phyloP scores from a whole-genome alignment of 2,888 invertebrate species.

The Eupsilia transversa region DNA sequence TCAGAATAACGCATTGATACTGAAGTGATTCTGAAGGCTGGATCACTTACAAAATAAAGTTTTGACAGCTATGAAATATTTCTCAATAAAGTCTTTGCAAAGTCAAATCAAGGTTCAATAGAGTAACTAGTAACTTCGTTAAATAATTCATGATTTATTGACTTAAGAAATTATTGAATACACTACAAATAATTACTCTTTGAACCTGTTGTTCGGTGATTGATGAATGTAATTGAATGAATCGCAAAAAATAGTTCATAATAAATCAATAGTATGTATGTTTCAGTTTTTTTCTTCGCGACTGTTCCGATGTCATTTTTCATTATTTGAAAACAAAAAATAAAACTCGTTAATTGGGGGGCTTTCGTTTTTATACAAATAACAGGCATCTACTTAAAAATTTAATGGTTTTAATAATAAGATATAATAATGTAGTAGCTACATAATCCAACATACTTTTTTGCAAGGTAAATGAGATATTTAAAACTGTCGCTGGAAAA shows the following conservation, averaged over 20 bases:
- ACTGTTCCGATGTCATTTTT: neutral
- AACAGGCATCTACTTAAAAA: neutral
- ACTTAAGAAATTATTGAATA: slow-evolving; percentile 47
- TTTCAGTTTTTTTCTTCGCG: slow-evolving; percentile 10
- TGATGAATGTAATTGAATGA: slow-evolving; percentile 39
- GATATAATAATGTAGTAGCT: neutral
- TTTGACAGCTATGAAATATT: slow-evolving; percentile 47
- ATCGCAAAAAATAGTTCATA: slow-evolving; percentile 9
- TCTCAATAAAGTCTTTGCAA: slow-evolving; percentile 35
- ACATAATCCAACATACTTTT: neutral
- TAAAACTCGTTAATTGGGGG: neutral
- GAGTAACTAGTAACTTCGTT: slow-evolving; percentile 24
- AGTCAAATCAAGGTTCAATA: slow-evolving; percentile 42
- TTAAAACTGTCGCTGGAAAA: neutral
- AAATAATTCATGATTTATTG: slow-evolving; percentile 57
- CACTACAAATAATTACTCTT: slow-evolving; percentile 50
- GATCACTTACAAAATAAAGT: slow-evolving; percentile 23
- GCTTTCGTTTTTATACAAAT: neutral
- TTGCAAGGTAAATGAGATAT: neutral
- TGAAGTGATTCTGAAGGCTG: slow-evolving; percentile 5
- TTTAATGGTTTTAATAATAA: neutral
- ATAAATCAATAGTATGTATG: neutral
- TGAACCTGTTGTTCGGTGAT: slow-evolving; percentile 47
- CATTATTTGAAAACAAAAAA: neutral
- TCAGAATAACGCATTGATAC: too few species aligned